These are phyloP conservation scores for Ichneumon xanthorius DNA, from an alignment of 2,888 invertebrate genomes.

Conservation along the genomic window DNA sequence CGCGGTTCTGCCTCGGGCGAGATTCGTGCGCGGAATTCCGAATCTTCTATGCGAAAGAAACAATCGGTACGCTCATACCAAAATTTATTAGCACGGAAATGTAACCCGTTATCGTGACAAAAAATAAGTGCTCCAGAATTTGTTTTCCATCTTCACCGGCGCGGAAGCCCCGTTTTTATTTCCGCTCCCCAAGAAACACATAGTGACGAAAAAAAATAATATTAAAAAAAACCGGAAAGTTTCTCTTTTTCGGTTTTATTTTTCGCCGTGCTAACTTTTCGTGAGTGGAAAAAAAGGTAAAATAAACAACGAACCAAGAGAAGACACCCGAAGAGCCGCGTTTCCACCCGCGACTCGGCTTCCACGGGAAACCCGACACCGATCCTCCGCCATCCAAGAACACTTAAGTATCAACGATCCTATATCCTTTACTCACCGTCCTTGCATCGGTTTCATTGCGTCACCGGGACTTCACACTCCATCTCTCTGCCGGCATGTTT, in stretches of 20 bases:
- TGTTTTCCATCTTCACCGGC: conserved; percentile 8
- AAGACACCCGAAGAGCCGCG: conserved; percentile 17
- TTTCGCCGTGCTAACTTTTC: not conserved
- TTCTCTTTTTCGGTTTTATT: too few relatives aligned
- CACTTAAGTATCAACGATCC: conserved; percentile 45
- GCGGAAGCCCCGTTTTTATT: not conserved
- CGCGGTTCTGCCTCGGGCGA: not conserved
- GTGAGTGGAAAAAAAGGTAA: conserved; percentile 16
- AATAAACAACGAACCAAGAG: not conserved
- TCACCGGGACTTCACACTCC: not conserved
- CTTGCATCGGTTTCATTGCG: not conserved
- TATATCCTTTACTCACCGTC: conserved; percentile 31
- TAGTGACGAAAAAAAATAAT: not conserved
- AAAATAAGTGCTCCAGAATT: conserved; percentile 5
- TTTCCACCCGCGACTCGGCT: not conserved
- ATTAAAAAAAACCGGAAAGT: not conserved
- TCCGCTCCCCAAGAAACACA: not conserved
- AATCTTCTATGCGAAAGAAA: conserved; percentile 9
- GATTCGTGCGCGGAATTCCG: not conserved
- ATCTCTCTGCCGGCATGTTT: not conserved
- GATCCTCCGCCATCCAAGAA: conserved; percentile 36
- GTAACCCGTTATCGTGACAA: conserved; percentile 11
- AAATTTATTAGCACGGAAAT: conserved; percentile 32
- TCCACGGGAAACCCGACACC: conserved; percentile 16
- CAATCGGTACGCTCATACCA: not conserved